Base-by-base conservation (phyloP, 2,888 invertebrate genomes). In the Lasioglossum morio region DNA sequence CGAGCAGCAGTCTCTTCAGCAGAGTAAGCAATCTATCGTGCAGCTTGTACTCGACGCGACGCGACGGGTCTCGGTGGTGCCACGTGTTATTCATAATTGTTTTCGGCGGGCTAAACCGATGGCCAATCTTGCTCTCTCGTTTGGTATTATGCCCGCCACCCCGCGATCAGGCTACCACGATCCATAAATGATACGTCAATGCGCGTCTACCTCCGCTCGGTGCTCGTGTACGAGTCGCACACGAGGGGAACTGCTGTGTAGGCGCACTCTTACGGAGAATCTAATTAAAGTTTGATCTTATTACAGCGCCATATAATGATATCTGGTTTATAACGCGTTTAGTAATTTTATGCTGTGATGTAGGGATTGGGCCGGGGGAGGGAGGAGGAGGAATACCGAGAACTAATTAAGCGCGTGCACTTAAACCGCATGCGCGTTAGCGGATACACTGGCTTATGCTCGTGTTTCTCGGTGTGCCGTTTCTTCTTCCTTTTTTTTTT, bases 1-100 rank as follows among this genome's bases (percentile, higher is more conserved):
- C 90, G 86, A 84, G 87, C 91, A 86, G 89, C 89, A 90, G 91
- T 90, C 92, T 91, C 92, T 89, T 89, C 84, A 74, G 57, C 53
- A 63, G 77, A 78, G 84, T 72, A 79, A 72, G 82, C 81, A 78
- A 87, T 88, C 82, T 84, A 77, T 86, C 70, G 82, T 69, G 63
- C 75, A 40, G 72, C 82, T 77, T 70, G 81, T 79, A 76, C 82
- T 7, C 48, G 48, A 48, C 19, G 48, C 48, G 48, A 48, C 48
- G 82, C 86, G 82, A 76, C 75, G 48, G 76, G 48, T 85, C 85
- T 63, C 77, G 66, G 4, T 74, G 43, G 57, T 83, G 73, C 82
- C 82, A 72, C 79, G 86, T 85, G 88, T 88, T 90, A 86, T 90
- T 88, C 88, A 89, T 85, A 87, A 89, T 89, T 87, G 87, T 89